Percentiles rank a stretch among this genome's conserved stretches.
phyloP scores from a whole-genome alignment of 2,113 vertebrate genomes.

The Rhinoderma darwinii region DNA sequence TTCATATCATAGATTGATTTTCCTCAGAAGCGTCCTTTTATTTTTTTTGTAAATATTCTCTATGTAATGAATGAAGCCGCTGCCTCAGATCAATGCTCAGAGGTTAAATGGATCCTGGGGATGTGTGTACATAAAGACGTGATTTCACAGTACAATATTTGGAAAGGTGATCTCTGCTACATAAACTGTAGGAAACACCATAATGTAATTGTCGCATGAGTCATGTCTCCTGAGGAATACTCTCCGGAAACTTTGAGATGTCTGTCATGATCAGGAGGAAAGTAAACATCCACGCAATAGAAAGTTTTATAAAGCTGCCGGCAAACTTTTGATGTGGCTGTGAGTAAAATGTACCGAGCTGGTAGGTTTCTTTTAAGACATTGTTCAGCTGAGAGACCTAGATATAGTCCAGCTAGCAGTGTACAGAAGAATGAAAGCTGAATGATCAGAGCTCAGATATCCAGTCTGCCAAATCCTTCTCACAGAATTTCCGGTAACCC shows the following conservation, averaged over 20 bases:
- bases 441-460: neutral
- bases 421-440: neutral
- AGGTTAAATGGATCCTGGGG: slow-evolving; percentile 43
- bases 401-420: neutral
- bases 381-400: neutral
- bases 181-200: slow-evolving; percentile 39
- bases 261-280: slow-evolving; percentile 10
- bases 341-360: neutral
- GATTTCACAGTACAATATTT: slow-evolving; percentile 46
- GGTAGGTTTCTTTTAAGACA: neutral
- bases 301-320: neutral
- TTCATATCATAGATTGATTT: neutral
- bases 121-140: slow-evolving; percentile 47
- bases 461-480: no score
- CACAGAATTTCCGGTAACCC: no score
- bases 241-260: slow-evolving; percentile 21
- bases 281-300: neutral
- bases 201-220: slow-evolving; percentile 50
- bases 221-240: slow-evolving; percentile 47
- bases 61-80: slow-evolving; percentile 9
- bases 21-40: neutral
- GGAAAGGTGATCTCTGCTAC: slow-evolving; percentile 29
- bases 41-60: neutral
- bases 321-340: neutral
- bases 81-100: slow-evolving; percentile 15